phyloP scores from a whole-genome alignment of 2,888 invertebrate species.

The Drosophila neonasuta region DNA sequence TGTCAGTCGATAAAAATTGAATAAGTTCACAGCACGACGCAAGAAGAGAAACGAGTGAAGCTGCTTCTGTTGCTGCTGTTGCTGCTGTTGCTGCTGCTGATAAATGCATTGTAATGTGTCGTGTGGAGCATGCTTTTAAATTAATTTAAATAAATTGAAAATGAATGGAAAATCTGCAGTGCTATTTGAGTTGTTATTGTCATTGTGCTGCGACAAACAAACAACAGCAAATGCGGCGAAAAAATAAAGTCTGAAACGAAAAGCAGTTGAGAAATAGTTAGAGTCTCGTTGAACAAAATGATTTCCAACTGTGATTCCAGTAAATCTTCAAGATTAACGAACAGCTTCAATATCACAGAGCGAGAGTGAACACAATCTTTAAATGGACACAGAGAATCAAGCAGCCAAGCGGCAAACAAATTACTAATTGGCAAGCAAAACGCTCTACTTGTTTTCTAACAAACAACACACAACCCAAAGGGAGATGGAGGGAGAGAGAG shows the following conservation, averaged over 20 bases:
- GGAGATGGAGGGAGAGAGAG: too few species aligned
- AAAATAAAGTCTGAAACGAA: background rate
- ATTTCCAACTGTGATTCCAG: slow-evolving; percentile 9
- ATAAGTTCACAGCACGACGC: slow-evolving; percentile 56
- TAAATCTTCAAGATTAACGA: slow-evolving; percentile 1
- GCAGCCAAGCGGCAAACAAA: slow-evolving; percentile 65
- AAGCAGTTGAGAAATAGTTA: slow-evolving; percentile 1
- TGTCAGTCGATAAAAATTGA: slow-evolving; percentile 65
- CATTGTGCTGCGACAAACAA: background rate
- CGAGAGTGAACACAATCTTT: background rate
- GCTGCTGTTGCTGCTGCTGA: slow-evolving; percentile 33
- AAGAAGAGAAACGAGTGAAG: background rate
- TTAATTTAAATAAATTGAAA: slow-evolving; percentile 69
- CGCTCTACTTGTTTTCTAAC: slow-evolving; percentile 73
- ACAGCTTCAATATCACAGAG: background rate
- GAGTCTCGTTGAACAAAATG: background rate
- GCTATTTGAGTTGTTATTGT: slow-evolving; percentile 24
- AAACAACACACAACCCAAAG: slow-evolving; percentile 51
- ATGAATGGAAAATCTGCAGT: slow-evolving; percentile 41
- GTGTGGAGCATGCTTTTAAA: slow-evolving; percentile 50
- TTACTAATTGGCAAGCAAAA: slow-evolving; percentile 76
- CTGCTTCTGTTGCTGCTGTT: slow-evolving; percentile 16
- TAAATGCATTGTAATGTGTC: slow-evolving; percentile 53
- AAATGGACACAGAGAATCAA: slow-evolving; percentile 15
- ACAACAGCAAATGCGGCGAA: too few species aligned